Evolutionary conservation across 2,888 invertebrate species (phyloP).

Genomic region (Rhaphigaster nebulosa): DNA sequence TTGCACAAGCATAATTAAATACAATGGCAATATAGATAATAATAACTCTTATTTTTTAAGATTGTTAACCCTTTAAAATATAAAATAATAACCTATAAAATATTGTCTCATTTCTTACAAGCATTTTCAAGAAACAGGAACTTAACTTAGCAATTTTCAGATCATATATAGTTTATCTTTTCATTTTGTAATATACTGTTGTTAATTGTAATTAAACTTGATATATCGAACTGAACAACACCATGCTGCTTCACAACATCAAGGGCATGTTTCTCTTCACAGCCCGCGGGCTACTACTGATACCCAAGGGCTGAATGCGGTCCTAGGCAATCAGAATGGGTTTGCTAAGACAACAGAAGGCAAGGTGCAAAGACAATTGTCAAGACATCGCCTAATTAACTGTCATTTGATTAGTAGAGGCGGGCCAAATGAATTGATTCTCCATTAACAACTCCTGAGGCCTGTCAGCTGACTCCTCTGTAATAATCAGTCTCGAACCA

Average conservation of each 20-base stretch:
- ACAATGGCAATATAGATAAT: too few relatives aligned
- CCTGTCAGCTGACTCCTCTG: not conserved
- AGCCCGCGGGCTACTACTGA: not conserved
- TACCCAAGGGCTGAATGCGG: not conserved
- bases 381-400: conserved; percentile 52
- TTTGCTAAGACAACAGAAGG: not conserved
- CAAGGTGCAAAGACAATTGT: conserved; percentile 29
- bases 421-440: conserved; percentile 1
- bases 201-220: too few relatives aligned
- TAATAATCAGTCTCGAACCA: conserved; percentile 23
- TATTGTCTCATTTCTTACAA: too few relatives aligned
- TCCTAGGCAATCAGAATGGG: not conserved
- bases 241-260: not conserved
- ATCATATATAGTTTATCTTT: too few relatives aligned
- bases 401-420: conserved; percentile 54
- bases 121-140: too few relatives aligned
- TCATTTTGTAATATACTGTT: too few relatives aligned
- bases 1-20: too few relatives aligned
- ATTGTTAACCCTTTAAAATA: too few relatives aligned
- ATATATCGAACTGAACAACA: too few relatives aligned
- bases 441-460: conserved; percentile 1
- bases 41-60: too few relatives aligned
- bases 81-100: too few relatives aligned
- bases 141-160: too few relatives aligned
- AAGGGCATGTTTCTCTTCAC: not conserved